These are phyloP conservation scores for Emydoidea blandingii DNA, from an alignment of 2,797 vertebrate genomes.

Conservation along the genomic window DNA sequence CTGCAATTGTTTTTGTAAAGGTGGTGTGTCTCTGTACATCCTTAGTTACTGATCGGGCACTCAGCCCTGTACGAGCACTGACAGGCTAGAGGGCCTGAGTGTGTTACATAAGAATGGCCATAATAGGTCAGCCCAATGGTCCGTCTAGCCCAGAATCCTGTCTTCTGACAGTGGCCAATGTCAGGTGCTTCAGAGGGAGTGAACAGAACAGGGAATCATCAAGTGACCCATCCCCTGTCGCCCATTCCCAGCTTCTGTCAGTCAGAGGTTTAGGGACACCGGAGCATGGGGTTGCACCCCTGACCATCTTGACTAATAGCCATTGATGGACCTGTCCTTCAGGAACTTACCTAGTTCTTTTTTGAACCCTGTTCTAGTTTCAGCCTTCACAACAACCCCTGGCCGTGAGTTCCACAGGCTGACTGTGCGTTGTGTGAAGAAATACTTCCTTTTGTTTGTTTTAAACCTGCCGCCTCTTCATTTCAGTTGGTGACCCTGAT, in stretches of 20 bases:
- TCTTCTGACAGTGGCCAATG: neutral
- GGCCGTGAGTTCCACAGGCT: neutral
- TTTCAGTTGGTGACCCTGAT: neutral
- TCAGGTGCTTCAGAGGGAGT: neutral
- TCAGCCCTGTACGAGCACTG: neutral
- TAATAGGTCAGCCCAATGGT: neutral
- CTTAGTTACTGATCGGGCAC: neutral
- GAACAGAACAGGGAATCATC: neutral
- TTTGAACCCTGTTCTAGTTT: neutral
- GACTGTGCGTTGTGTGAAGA: neutral
- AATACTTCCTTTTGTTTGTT: too few species aligned
- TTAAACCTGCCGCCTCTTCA: neutral
- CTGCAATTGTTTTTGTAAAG: too few species aligned
- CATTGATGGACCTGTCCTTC: neutral
- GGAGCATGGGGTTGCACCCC: too few species aligned
- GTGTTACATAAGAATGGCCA: neutral
- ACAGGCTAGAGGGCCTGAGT: neutral
- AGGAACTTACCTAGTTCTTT: neutral
- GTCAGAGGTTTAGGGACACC: neutral
- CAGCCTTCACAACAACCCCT: neutral
- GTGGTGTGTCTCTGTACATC: neutral
- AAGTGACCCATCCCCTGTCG: too few species aligned
- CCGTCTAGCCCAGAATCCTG: neutral
- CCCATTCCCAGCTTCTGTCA: neutral
- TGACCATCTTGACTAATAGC: neutral